These are phyloP conservation scores for Cryptoprocta ferox DNA, from an alignment of 2,797 vertebrate genomes.

Conservation along the genomic window DNA sequence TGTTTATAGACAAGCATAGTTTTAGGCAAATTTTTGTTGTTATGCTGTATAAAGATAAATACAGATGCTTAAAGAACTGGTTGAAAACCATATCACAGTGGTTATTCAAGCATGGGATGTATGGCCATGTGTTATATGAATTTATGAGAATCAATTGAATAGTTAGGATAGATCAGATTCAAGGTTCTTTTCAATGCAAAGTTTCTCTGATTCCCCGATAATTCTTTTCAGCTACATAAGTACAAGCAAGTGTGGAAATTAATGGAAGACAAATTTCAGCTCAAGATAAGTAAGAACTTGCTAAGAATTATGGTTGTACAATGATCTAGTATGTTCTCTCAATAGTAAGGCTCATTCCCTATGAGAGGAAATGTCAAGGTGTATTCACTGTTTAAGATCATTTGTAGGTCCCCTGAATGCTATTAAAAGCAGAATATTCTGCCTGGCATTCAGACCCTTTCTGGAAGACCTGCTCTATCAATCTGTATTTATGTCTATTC, in stretches of 20 bases:
- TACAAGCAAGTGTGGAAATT: constrained; percentile 49
- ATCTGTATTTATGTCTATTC: constrained; percentile 59
- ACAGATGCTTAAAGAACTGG: not conserved
- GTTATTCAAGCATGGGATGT: not conserved
- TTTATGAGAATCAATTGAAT: not conserved
- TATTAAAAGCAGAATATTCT: constrained; percentile 67
- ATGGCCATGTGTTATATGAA: not conserved
- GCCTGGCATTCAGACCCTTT: constrained; percentile 12
- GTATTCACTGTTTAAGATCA: constrained; percentile 62
- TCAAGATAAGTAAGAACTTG: constrained; percentile 48
- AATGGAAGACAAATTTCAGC: constrained; percentile 61
- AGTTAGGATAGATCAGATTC: not conserved
- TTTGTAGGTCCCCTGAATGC: constrained; percentile 68
- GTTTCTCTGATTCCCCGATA: not conserved
- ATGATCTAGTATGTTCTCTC: constrained; percentile 39
- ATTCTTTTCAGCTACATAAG: constrained; percentile 18
- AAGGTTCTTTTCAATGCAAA: not conserved
- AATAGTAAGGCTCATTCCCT: constrained; percentile 30
- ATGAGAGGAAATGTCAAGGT: constrained; percentile 66
- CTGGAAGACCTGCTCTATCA: constrained; percentile 21
- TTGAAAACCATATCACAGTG: not conserved
- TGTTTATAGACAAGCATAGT: not conserved
- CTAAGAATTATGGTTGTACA: constrained; percentile 48
- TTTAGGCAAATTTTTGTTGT: not conserved
- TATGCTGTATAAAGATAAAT: not conserved